Evolutionary conservation across 2,797 vertebrate genomes (phyloP), one percentile per base, ranked within the genome.

Genomic region (Gymnoscopelus braueri): DNA sequence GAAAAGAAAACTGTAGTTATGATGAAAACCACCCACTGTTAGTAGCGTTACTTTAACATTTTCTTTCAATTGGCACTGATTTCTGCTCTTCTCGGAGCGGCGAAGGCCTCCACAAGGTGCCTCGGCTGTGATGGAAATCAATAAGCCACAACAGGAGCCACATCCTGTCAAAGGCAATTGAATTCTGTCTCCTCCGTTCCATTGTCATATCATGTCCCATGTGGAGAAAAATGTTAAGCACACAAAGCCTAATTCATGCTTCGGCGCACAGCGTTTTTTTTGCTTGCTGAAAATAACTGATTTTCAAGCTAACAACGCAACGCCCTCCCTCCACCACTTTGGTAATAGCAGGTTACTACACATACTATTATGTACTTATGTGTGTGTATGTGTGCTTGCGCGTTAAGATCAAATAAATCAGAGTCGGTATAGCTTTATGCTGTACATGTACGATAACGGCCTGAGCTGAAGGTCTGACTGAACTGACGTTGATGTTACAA

Each of bases 151-250:
- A 92, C 88, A 73, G 92, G 92, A 92, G 91, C 89, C 90, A 89
- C 88, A 88, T 93, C 89, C 93, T 92, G 91, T 94, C 93, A 91
- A 92, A 90, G 91, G 92, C 89, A 92, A 94, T 94, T 94, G 93
- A 92, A 92, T 93, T 91, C 91, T 79, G 87, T 91, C 81, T 89
- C 86, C 83, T 75, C 87, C 79, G 88, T 90, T 91, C 91, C 89
- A 92, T 91, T 92, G 91, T 94, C 88, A 82, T 91, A 91, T 93
- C 88, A 85, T 92, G 89, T 89, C 84, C 89, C 88, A 44, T 90
- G 90, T 93, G 74, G 88, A 88, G 85, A 78, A 89, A 86, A 89
- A 90, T 87, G 89, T 93, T 92, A 93, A 83, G 76, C 80, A 91
- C 93, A 44, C 39, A 44, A 44, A 44, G 39, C 39, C 39, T 44